Evolutionary conservation across 2,113 vertebrate species (phyloP), one percentile per base, ranked within the genome.

Genomic region (Melierax canorus): DNA sequence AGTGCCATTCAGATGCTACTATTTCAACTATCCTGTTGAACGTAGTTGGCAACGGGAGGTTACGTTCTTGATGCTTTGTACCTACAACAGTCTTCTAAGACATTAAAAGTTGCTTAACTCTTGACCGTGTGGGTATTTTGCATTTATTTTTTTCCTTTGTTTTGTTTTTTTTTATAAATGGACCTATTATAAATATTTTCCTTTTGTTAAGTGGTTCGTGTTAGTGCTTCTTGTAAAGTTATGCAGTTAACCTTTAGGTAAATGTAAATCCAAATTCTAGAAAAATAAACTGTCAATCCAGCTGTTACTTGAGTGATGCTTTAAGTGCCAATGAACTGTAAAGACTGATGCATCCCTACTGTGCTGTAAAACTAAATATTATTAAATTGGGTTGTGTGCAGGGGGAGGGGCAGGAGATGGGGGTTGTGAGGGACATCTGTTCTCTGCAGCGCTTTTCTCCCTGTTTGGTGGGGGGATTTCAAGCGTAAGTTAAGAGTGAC

Each of bases 281-380:
- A 60, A 82, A 72, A 94, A 94, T 73, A 84, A 82, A 67, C 86
- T 69, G 88, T 93, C 94, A 72, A 66, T 96, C 92, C 89, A 95
- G 88, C 94, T 95, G 92, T 92, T 95, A 92, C 91, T 95, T 56
- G 72, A 85, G 96, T 84, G 89, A 82, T 66, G 89, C 92, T 82
- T 93, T 93, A 91, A 92, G 95, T 96, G 92, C 86, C 89, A 45
- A 69, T 78, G 96, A 96, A 94, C 94, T 96, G 90, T 94, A 94
- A 95, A 94, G 92, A 79, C 94, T 39, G 67, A 83, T 77, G 86
- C 88, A 63, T 93, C 82, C 93, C 94, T 26, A 62, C 94, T 88
- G 82, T 80, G 94, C 92, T 63, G 75, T 93, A 90, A 90, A 96
- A 76, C 90, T 46, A 76, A 90, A 36, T 86, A 59, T 88, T 94